Base-by-base conservation (phyloP, 2,797 vertebrate genomes). In the Alfaro cultratus region DNA sequence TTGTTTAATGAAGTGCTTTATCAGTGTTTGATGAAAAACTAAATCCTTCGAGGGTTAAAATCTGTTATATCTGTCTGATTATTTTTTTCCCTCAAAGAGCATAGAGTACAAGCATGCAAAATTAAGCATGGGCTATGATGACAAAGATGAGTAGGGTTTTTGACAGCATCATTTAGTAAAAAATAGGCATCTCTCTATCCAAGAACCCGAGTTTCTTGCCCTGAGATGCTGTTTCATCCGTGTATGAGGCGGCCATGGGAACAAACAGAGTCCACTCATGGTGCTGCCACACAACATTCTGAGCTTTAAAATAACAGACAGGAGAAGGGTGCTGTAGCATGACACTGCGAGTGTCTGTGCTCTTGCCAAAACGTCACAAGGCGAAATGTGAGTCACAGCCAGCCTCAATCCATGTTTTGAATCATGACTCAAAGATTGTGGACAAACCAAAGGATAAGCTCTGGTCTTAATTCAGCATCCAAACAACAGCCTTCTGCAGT, bases 351-450 rank as follows among this genome's bases (percentile, higher is more conserved):
- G 84, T 43, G 74, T 77, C 78, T 84, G 83, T 43, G 77, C 34
- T 81, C 84, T 84, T 51, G 80, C 90, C 91, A 92, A 90, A 78
- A 86, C 90, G 86, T 91, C 85, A 83, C 80, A 62, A 88, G 87
- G 76, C 78, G 87, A 85, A 84, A 87, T 1, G 82, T 89, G 90
- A 93, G 86, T 91, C 91, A 90, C 87, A 88, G 87, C 82, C 87
- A 82, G 86, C 84, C 80, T 78, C 84, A 47, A 71, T 73, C 46
- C 76, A 79, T 87, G 87, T 88, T 91, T 85, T 87, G 88, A 93
- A 93, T 92, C 85, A 89, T 91, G 92, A 89, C 89, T 91, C 89
- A 85, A 86, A 90, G 89, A 84, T 86, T 85, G 86, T 78, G 57
- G 85, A 87, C 86, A 49, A 87, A 91, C 89, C 81, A 80, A 87